These are phyloP conservation scores for Tetramorium parvispinum DNA, from an alignment of 1,140 invertebrate genomes.

Conservation along the genomic window DNA sequence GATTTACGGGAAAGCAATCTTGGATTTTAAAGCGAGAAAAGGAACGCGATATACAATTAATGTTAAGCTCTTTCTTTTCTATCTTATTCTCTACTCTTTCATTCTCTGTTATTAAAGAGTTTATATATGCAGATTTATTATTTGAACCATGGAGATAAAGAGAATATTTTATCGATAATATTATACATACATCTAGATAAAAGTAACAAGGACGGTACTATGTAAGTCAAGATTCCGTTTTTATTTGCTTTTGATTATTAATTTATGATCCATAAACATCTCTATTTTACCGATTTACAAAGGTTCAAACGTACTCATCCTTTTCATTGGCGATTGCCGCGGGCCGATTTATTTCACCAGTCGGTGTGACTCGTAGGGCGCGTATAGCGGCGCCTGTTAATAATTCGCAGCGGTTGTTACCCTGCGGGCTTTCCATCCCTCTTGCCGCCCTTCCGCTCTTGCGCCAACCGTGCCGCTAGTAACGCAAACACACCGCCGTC, in stretches of 20 bases:
- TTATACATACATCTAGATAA: not conserved
- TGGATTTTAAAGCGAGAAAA: conserved; percentile 6
- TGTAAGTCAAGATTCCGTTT: not conserved
- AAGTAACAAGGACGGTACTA: not conserved
- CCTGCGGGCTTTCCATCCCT: conserved; percentile 71
- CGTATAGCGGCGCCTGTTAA: conserved; percentile 72
- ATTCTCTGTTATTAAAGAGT: conserved; percentile 9
- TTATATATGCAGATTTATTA: conserved; percentile 24
- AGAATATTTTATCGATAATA: not conserved
- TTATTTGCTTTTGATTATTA: conserved; percentile 16
- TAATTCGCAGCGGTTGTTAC: conserved; percentile 74
- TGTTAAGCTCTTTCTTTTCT: not conserved
- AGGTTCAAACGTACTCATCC: conserved; percentile 5
- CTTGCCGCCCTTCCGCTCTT: conserved; percentile 28
- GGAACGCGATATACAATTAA: not conserved
- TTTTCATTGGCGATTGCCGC: conserved; percentile 66
- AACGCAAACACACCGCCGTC: conserved; percentile 77
- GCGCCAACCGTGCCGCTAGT: conserved; percentile 66
- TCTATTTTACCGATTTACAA: conserved; percentile 23
- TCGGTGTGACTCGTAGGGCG: conserved; percentile 68
- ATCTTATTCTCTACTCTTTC: not conserved
- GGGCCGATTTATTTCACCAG: conserved; percentile 73
- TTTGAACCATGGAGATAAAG: not conserved
- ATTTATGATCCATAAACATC: conserved; percentile 19
- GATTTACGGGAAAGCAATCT: conserved; percentile 31